phyloP scores from a whole-genome alignment of 35 echinoderm and acorn worm species.

The Heliocidaris erythrogramma region DNA sequence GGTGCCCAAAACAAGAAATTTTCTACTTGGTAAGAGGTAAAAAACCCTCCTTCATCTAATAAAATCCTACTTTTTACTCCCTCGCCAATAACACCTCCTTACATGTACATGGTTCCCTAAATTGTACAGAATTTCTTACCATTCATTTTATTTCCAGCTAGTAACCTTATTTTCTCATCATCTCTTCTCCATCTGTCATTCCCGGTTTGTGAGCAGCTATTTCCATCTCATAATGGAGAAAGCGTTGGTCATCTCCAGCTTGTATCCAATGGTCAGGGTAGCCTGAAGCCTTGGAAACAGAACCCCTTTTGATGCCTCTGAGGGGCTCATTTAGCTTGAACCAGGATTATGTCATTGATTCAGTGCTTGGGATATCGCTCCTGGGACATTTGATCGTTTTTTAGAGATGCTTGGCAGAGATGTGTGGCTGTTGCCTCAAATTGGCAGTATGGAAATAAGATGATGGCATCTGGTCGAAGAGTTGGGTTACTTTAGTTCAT shows the following conservation, averaged over 20 bases:
- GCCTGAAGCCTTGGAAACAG: neutral
- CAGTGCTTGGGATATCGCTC: neutral
- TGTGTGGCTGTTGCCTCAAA: neutral
- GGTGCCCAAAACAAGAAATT: no score
- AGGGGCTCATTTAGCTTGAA: neutral
- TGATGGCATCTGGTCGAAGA: neutral
- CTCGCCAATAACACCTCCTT: neutral
- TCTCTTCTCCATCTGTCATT: neutral
- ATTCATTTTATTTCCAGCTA: neutral
- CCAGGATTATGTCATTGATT: conserved; percentile 7
- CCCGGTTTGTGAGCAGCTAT: neutral
- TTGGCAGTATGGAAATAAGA: neutral
- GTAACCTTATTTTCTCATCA: neutral
- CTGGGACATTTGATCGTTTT: neutral
- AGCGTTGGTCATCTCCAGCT: neutral
- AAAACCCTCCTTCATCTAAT: neutral
- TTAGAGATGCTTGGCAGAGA: neutral
- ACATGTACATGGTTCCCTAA: neutral
- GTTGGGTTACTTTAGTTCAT: neutral
- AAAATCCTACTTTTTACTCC: neutral
- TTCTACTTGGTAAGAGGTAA: neutral
- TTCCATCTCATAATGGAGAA: neutral
- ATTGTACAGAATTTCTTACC: neutral
- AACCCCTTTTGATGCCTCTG: neutral
- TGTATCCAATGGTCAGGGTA: neutral